Evolutionary conservation across 2,888 invertebrate species (phyloP), one percentile per base, ranked within the genome.

Genomic region (Helleia helle): DNA sequence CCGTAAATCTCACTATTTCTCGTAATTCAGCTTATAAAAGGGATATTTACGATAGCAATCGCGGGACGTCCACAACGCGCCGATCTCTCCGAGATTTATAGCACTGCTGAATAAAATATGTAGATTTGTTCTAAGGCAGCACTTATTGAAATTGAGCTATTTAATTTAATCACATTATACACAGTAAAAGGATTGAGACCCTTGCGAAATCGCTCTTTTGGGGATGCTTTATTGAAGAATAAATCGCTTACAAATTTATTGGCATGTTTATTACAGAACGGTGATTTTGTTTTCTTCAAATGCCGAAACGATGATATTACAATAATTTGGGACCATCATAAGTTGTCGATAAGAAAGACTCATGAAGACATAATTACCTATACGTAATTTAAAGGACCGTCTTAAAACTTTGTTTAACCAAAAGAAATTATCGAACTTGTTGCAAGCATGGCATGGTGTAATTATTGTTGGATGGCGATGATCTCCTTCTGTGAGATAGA

Each of bases 141-240:
- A 79, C 81, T 80, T 79, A 81, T 79, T 81, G 79, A 72, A 79
- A 80, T 80, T 80, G 70, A 11, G 69, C 72, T 72, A 77, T 79
- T 80, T 79, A 73, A 71, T 77, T 71, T 70, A 76, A 79, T 74
- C 73, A 69, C 51, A 51, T 59, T 58, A 54, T 56, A 47, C 26
- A 18, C 26, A 18, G 56, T 55, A 46, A 56, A 55, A 57, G 56
- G 56, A 56, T 57, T 58, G 43, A 47, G 45, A 42, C 41, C 39
- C 43, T 47, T 42, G 36, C 34, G 36, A 42, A 41, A 43, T 13
- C 36, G 24, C 18, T 22, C 11, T 22, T 24, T 36, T 12, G 18
- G 22, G 31, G 39, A 41, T 38, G 43, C 43, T 49, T 49, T 49
- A 49, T 49, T 49, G 44, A 34, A 44, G 29, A 40, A 41, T 43